A percentile compares a stretch with the other conserved stretches of the same genome.
phyloP scores from a whole-genome alignment of 1,140 invertebrate species.

The Dreissena polymorpha region DNA sequence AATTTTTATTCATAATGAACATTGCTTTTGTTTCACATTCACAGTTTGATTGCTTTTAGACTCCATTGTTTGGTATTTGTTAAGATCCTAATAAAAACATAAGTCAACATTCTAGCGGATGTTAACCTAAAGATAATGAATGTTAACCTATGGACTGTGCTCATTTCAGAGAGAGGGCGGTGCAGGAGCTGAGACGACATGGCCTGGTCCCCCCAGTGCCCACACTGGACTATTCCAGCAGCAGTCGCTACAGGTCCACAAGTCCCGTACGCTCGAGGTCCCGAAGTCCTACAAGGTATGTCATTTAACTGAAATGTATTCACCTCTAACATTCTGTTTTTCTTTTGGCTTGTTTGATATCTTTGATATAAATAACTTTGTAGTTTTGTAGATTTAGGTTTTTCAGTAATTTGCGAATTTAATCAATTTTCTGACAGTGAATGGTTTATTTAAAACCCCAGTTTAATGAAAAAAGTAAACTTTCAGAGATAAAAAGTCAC shows the following conservation, averaged over 20 bases:
- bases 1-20: too few species aligned
- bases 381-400: constrained; percentile 18
- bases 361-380: background rate
- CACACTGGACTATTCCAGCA: constrained; percentile 70
- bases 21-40: too few species aligned
- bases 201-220: constrained; percentile 70
- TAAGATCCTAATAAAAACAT: too few species aligned
- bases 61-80: too few species aligned
- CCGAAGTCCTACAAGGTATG: constrained; percentile 61
- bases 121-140: too few species aligned
- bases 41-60: too few species aligned
- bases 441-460: too few species aligned
- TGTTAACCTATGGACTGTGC: constrained; percentile 11
- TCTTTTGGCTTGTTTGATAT: background rate
- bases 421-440: too few species aligned
- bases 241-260: constrained; percentile 49
- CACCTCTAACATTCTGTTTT: background rate
- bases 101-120: too few species aligned
- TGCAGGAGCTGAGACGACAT: constrained; percentile 74
- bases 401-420: too few species aligned
- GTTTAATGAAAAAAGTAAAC: too few species aligned
- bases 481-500: too few species aligned
- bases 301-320: background rate
- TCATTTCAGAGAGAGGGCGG: constrained; percentile 67
- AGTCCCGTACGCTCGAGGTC: constrained; percentile 64